phyloP scores from a whole-genome alignment of 2,113 vertebrate species.

The Peucedramus taeniatus region DNA sequence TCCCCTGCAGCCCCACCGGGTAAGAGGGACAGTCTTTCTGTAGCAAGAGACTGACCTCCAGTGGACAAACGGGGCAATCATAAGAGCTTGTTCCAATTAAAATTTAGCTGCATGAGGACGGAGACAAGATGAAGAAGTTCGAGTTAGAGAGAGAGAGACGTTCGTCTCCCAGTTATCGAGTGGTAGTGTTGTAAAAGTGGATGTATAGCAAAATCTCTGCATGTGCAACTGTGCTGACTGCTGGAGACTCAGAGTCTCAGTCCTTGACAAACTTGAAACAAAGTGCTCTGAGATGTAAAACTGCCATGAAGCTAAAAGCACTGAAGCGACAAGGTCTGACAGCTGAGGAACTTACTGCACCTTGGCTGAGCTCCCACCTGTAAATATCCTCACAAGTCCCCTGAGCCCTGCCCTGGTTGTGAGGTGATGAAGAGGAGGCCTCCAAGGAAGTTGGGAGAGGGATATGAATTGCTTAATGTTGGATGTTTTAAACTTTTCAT shows the following conservation, averaged over 20 bases:
- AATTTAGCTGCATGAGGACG: background rate
- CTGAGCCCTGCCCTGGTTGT: background rate
- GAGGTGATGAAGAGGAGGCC: background rate
- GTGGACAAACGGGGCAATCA: slow-evolving; percentile 13
- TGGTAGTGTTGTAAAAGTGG: background rate
- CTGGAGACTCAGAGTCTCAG: background rate
- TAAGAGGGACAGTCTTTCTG: background rate
- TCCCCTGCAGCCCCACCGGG: background rate
- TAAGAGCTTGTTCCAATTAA: background rate
- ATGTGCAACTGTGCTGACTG: background rate
- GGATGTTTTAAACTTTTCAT: background rate
- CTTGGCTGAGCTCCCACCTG: background rate
- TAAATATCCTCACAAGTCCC: background rate
- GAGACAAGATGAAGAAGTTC: background rate
- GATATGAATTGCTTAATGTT: background rate
- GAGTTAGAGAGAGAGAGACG: background rate
- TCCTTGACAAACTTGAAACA: background rate
- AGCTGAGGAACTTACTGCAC: background rate
- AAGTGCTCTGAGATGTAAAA: background rate
- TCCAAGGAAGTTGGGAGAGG: background rate
- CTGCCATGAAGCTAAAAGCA: background rate
- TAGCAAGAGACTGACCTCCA: slow-evolving; percentile 45
- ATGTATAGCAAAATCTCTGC: background rate
- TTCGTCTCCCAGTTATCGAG: background rate
- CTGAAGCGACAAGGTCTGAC: fast-evolving